Evolutionary conservation across 2,888 invertebrate genomes (phyloP).

Genomic region (Ochropleura leucogaster): DNA sequence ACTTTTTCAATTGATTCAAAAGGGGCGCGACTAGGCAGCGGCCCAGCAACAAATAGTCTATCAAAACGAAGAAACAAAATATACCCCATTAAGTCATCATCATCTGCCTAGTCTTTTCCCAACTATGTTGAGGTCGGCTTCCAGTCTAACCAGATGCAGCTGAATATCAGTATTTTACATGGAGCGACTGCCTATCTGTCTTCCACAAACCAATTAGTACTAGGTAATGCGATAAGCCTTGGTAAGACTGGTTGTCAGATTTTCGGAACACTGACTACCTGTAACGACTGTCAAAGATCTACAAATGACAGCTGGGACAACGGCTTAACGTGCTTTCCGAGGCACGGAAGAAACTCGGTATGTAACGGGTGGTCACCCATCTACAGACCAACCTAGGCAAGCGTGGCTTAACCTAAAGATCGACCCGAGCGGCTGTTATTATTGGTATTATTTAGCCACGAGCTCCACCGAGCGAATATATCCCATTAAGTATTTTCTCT

Average conservation of each 20-base stretch:
- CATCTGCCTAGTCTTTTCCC: background rate
- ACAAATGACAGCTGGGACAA: background rate
- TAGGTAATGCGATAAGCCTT: background rate
- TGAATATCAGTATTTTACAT: background rate
- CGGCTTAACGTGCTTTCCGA: background rate
- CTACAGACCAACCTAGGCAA: background rate
- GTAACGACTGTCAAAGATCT: background rate
- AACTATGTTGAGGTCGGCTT: background rate
- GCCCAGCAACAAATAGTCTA: too few relatives aligned
- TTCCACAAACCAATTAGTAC: background rate
- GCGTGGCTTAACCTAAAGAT: background rate
- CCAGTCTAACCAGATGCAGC: background rate
- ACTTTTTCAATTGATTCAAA: too few relatives aligned
- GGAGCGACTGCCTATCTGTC: background rate
- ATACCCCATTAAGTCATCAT: background rate
- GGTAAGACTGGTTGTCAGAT: background rate
- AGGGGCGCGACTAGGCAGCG: too few relatives aligned
- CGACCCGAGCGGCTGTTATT: background rate
- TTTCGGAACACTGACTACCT: background rate
- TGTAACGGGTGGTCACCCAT: background rate
- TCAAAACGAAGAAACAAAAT: too few relatives aligned
- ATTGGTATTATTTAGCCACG: background rate
- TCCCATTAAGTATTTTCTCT: conserved; percentile 1
- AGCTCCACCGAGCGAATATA: background rate
- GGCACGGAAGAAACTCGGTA: background rate